A percentile compares a stretch with the other conserved stretches of the same genome.
Conservation (phyloP, 2,888 invertebrate genomes). For the Leptothorax acervorum region DNA sequence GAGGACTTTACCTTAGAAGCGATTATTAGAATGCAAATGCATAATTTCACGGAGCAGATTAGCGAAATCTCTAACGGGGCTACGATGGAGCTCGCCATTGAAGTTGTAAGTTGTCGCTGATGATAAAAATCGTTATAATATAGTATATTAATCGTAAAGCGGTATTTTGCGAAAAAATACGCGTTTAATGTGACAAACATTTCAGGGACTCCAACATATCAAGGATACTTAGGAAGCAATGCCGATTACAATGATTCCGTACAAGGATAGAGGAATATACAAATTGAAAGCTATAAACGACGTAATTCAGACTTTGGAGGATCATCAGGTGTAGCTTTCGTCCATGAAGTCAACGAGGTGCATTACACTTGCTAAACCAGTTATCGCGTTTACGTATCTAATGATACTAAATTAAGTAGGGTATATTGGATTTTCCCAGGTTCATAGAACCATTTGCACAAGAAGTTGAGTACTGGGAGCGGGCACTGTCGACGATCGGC, state of each 20-base stretch:
- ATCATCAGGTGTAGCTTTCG: conserved; percentile 93
- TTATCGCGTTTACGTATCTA: background rate
- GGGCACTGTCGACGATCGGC: conserved; percentile 92
- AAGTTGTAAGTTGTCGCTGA: conserved; percentile 85
- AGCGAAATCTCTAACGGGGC: conserved; percentile 95
- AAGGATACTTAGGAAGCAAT: conserved; percentile 90
- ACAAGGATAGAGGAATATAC: conserved; percentile 89
- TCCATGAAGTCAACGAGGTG: conserved; percentile 92
- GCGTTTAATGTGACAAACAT: background rate
- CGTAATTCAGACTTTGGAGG: conserved; percentile 92
- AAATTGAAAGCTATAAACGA: conserved; percentile 92
- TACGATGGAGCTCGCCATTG: conserved; percentile 95
- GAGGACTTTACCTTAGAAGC: conserved; percentile 93
- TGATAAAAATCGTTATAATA: background rate
- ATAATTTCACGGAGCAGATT: conserved; percentile 93
- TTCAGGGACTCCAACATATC: conserved; percentile 88
- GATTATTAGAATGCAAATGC: conserved; percentile 93
- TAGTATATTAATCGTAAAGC: background rate
- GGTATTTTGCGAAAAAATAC: background rate
- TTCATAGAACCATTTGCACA: conserved; percentile 95
- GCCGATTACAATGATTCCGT: conserved; percentile 90
- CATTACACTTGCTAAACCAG: conserved; percentile 1
- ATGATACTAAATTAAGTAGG: conserved; percentile 8
- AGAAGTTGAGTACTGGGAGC: conserved; percentile 95
- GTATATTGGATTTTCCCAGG: conserved; percentile 81